Evolutionary conservation across 2,888 invertebrate species (phyloP).

Genomic region (Drosophila leonis): DNA sequence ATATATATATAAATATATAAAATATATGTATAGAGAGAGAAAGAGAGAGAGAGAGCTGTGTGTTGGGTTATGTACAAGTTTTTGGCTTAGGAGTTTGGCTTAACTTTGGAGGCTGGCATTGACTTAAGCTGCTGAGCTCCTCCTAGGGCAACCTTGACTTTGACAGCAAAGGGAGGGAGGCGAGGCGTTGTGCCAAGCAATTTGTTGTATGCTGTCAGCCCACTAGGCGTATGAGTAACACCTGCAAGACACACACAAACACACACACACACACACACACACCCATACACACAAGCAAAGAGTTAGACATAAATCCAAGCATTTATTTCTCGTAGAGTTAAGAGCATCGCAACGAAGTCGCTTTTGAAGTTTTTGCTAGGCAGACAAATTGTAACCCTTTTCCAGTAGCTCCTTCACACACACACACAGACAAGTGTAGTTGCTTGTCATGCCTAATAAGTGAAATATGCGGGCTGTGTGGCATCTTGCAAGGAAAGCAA

Average conservation of each 20-base stretch:
- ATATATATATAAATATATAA: neutral
- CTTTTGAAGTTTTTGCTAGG: slow-evolving; percentile 70
- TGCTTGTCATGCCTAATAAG: slow-evolving; percentile 52
- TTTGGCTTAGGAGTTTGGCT: slow-evolving; percentile 33
- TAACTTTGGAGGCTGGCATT: slow-evolving; percentile 46
- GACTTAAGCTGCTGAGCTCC: slow-evolving; percentile 49
- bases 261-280: slow-evolving; percentile 14
- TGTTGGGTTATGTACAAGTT: slow-evolving; percentile 32
- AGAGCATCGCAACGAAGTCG: slow-evolving; percentile 49
- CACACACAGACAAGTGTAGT: slow-evolving; percentile 9
- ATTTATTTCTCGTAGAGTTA: slow-evolving; percentile 70
- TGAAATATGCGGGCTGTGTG: slow-evolving; percentile 72
- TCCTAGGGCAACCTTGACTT: slow-evolving; percentile 71
- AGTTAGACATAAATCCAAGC: slow-evolving; percentile 73
- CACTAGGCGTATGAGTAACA: slow-evolving; percentile 69
- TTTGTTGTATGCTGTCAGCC: slow-evolving; percentile 67
- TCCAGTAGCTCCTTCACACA: slow-evolving; percentile 52
- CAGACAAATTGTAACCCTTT: slow-evolving; percentile 66
- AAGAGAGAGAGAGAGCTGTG: neutral
- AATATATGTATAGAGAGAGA: neutral
- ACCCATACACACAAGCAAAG: neutral
- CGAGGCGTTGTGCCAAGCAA: slow-evolving; percentile 61
- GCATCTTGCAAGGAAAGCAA: slow-evolving; percentile 73
- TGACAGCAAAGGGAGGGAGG: slow-evolving; percentile 13
- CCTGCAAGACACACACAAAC: slow-evolving; percentile 51